phyloP scores from a whole-genome alignment of 2,797 vertebrate species.

The Iguana delicatissima region DNA sequence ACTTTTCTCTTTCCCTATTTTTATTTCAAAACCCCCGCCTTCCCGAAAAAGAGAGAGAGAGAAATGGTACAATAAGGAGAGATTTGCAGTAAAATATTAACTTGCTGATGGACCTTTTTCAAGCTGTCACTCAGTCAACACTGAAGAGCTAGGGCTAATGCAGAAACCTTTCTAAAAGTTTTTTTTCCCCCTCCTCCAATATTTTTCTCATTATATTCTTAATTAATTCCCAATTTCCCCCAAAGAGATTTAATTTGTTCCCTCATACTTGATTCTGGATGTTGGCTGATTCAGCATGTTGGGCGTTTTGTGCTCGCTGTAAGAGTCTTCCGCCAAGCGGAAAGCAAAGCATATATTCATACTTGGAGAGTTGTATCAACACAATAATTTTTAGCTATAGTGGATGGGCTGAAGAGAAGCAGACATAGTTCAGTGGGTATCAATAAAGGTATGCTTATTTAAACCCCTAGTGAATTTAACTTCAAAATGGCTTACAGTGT shows the following conservation, averaged over 20 bases:
- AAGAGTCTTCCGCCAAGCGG: neutral
- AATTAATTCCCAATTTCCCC: slow-evolving; percentile 63
- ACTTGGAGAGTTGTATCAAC: slow-evolving; percentile 9
- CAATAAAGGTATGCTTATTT: neutral
- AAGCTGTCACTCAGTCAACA: slow-evolving; percentile 49
- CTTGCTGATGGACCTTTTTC: slow-evolving; percentile 59
- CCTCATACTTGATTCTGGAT: slow-evolving; percentile 28
- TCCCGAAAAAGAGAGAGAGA: slow-evolving; percentile 27
- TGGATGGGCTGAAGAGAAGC: neutral
- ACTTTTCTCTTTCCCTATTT: slow-evolving; percentile 56
- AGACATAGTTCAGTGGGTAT: neutral
- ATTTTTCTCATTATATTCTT: slow-evolving; percentile 58
- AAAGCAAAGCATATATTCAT: slow-evolving; percentile 27
- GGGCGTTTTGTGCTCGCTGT: neutral
- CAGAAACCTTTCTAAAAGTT: slow-evolving; percentile 51
- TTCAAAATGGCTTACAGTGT: neutral
- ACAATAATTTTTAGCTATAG: neutral
- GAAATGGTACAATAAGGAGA: slow-evolving; percentile 64
- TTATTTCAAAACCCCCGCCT: slow-evolving; percentile 3
- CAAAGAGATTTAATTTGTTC: slow-evolving; percentile 23
- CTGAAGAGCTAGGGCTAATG: slow-evolving; percentile 9
- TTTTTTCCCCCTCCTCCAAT: slow-evolving; percentile 44
- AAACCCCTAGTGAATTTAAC: neutral
- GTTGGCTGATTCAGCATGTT: slow-evolving; percentile 23
- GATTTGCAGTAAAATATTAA: slow-evolving; percentile 72